Evolutionary conservation across 2,797 vertebrate genomes (phyloP).

Genomic region (Lepus oiostolus): DNA sequence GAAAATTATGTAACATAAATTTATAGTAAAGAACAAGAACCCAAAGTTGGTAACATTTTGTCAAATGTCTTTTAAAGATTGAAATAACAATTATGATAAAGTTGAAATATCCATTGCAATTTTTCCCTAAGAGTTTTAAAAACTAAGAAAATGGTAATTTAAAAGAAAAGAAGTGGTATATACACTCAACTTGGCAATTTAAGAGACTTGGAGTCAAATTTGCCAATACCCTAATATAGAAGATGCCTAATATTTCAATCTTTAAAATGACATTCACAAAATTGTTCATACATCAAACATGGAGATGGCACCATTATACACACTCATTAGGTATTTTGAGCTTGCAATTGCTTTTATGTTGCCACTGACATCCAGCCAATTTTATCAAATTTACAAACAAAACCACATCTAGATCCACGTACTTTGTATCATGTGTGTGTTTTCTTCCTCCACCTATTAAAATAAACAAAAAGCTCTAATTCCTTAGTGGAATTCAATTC

Average conservation of each 20-base stretch:
- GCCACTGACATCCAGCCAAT: not conserved
- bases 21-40: not conserved
- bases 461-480: not conserved
- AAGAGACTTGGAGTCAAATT: not conserved
- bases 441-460: not conserved
- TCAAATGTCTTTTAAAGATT: not conserved
- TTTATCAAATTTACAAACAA: constrained; percentile 27
- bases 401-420: not conserved
- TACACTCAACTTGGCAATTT: not conserved
- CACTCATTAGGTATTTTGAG: not conserved
- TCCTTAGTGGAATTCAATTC: not conserved
- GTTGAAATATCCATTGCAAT: not conserved
- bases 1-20: constrained; percentile 42
- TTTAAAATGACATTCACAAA: not conserved
- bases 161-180: not conserved
- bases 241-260: not conserved
- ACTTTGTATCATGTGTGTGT: not conserved
- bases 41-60: not conserved
- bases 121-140: not conserved
- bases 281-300: not conserved
- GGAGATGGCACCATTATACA: not conserved
- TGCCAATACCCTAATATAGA: not conserved
- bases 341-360: not conserved
- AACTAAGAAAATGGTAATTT: not conserved
- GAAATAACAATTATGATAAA: not conserved